These are phyloP conservation scores for Sylvia borin DNA, from an alignment of 2,797 vertebrate species.

Conservation along the genomic window DNA sequence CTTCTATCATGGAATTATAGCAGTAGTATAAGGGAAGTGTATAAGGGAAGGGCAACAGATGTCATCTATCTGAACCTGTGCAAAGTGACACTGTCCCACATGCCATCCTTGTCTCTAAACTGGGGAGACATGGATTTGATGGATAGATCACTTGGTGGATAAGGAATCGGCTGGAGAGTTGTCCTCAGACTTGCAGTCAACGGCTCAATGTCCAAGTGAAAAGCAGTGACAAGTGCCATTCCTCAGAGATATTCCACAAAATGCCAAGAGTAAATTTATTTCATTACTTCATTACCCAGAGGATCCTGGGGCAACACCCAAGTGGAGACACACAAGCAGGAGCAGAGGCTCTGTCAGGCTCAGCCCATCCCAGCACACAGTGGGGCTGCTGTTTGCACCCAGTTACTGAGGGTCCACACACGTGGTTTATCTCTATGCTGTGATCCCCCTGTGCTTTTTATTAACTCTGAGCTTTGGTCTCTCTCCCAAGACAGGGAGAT, in stretches of 20 bases:
- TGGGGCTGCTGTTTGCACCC: rapidly evolving
- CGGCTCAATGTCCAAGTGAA: background rate
- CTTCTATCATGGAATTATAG: background rate
- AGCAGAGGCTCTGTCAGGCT: background rate
- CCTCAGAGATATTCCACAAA: background rate
- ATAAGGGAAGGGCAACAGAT: background rate
- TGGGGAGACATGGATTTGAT: background rate
- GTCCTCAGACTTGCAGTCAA: background rate
- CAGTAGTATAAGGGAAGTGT: no score
- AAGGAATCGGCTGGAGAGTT: background rate
- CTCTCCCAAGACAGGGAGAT: background rate
- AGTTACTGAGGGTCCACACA: rapidly evolving
- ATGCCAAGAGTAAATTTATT: background rate
- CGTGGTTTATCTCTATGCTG: background rate
- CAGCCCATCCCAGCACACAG: rapidly evolving
- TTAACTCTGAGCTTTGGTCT: background rate
- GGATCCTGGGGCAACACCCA: background rate
- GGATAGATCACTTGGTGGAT: background rate
- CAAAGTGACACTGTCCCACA: background rate
- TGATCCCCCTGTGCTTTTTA: no score
- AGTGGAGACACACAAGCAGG: no score
- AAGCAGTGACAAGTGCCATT: background rate
- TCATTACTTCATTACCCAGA: background rate
- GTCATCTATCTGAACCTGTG: background rate
- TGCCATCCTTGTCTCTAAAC: background rate